Base-by-base conservation (phyloP, 2,797 vertebrate genomes). In the Tenualosa ilisha region DNA sequence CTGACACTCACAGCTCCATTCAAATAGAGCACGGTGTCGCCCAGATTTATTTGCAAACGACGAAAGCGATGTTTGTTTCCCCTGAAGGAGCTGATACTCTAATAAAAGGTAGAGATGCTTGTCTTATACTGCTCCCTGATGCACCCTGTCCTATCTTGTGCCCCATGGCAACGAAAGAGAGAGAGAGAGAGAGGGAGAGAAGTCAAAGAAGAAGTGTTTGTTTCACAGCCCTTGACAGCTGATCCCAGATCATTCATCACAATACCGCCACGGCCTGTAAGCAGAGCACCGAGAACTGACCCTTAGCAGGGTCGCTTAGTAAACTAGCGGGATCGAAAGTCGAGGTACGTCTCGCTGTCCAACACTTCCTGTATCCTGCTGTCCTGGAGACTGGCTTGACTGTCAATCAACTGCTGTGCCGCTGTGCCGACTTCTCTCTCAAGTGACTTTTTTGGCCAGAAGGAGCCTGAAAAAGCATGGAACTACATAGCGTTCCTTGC, bases 1-100 rank as follows among this genome's bases (percentile, higher is more conserved):
- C 89, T 88, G 90, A 86, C 90, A 88, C 87, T 90, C 89, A 88
- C 84, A 31, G 91, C 88, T 91, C 90, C 84, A 56, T 90, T 31
- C 31, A 46, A 85, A 83, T 89, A 85, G 56, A 90, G 88, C 37
- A 37, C 68, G 20, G 31, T 20, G 53, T 54, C 17, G 68, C 15
- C 68, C 37, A 75, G 37, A 75, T 68, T 68, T 68, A 68, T 68
- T 68, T 68, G 63, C 24, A 43, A 15, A 43, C 37, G 15, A n/a
- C 56, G 7, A 22, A 72, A 72, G 65, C 13, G 63, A 9, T 75
- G 20, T 75, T 22, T 22, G 6, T 43, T 43, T 22, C 68, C 40
- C 68, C 17, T 15, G 4, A 15, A 26, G 26, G 26, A 68, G 63
- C 9, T 11, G 31, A 5, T 2, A 26, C 63, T 68, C 63, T 31